These are phyloP conservation scores for Grus americana DNA, from an alignment of 2,113 vertebrate species.

Conservation along the genomic window DNA sequence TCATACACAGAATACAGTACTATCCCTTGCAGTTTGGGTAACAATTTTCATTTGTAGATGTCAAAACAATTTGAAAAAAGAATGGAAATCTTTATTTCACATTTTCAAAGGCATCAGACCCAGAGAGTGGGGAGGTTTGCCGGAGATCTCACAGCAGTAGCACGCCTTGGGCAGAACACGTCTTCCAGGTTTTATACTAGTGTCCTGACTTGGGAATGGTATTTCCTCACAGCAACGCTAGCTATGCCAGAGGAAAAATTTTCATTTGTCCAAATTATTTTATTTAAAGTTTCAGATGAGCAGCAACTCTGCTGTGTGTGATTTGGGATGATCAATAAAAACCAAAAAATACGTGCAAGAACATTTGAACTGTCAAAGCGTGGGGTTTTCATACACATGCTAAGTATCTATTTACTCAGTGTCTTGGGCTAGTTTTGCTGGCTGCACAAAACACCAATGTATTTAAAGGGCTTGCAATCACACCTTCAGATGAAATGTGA, in stretches of 20 bases:
- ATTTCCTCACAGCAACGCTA: neutral
- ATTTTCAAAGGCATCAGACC: neutral
- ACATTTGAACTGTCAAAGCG: neutral
- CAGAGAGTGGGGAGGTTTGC: neutral
- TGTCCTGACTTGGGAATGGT: neutral
- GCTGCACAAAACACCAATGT: neutral
- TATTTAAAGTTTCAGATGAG: neutral
- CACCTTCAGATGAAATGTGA: neutral
- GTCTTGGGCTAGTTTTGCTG: neutral
- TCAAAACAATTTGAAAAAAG: neutral
- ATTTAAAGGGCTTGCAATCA: neutral
- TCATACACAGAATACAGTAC: neutral
- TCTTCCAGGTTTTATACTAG: neutral
- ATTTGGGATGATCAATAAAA: neutral
- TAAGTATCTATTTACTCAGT: neutral
- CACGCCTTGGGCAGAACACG: neutral
- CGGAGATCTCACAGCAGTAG: neutral
- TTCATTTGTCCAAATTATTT: neutral
- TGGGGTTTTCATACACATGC: fast-evolving
- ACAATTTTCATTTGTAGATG: neutral
- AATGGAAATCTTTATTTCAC: neutral
- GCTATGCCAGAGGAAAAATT: neutral
- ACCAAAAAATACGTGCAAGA: neutral
- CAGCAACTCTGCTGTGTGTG: neutral
- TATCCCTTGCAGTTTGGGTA: neutral